phyloP scores from a whole-genome alignment of 2,888 invertebrate species.

The Drosophila formosana region DNA sequence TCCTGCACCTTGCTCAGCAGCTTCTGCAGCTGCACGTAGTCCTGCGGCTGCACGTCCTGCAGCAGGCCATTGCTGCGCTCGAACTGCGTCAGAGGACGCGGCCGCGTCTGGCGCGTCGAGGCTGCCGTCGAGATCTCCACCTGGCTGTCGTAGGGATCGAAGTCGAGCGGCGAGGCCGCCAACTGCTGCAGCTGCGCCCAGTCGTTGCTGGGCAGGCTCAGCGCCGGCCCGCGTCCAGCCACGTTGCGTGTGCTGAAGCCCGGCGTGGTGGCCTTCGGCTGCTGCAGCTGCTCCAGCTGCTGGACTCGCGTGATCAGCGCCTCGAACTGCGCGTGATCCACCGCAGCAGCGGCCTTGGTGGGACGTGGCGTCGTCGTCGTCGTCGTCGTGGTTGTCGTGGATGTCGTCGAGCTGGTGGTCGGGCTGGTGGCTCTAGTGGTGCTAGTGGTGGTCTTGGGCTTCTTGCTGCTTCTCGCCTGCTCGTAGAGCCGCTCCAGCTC shows the following conservation, averaged over 20 bases:
- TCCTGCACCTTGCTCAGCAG: conserved; percentile 85
- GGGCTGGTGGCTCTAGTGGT: conserved; percentile 32
- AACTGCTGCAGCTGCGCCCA: conserved; percentile 78
- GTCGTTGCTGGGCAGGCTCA: conserved; percentile 73
- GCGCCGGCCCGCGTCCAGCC: conserved; percentile 19
- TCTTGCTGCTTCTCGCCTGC: conserved; percentile 73
- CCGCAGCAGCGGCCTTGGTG: conserved; percentile 58
- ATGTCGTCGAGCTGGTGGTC: conserved; percentile 34
- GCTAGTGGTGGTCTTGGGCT: conserved; percentile 32
- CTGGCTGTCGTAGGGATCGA: conserved; percentile 10
- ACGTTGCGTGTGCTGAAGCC: conserved; percentile 80
- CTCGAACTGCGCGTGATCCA: conserved; percentile 86
- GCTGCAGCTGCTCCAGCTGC: conserved; percentile 79
- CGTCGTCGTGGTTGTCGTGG: conserved; percentile 42
- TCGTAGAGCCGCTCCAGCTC: conserved; percentile 82
- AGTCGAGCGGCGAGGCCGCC: conserved; percentile 45
- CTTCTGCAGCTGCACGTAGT: conserved; percentile 86
- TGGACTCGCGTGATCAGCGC: conserved; percentile 86
- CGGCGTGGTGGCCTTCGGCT: conserved; percentile 57
- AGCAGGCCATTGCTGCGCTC: conserved; percentile 79
- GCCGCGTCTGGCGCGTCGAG: conserved; percentile 51
- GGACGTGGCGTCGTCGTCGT: conserved; percentile 60
- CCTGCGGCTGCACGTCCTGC: conserved; percentile 85
- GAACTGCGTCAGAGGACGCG: conserved; percentile 57
- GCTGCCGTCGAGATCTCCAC: conserved; percentile 81